Evolutionary conservation across 2,113 vertebrate genomes (phyloP).

Genomic region (Carollia perspicillata): DNA sequence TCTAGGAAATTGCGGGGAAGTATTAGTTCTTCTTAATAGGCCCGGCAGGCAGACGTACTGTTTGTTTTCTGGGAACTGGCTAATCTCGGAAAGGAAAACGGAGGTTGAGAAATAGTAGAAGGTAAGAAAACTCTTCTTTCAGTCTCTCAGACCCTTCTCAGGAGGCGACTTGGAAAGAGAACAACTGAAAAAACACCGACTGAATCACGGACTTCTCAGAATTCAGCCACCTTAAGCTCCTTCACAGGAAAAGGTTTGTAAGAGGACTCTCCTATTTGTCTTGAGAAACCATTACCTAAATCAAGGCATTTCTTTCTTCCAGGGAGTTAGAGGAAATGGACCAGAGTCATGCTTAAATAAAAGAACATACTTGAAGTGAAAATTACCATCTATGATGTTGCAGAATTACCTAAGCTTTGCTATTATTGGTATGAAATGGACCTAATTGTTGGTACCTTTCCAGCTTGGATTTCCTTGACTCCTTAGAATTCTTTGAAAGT

Average conservation of each 20-base stretch:
- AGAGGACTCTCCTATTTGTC: neutral
- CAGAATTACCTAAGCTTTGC: neutral
- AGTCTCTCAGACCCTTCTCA: neutral
- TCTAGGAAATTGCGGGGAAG: constrained; percentile 19
- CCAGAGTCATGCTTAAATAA: neutral
- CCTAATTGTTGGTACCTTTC: neutral
- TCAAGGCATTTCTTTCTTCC: neutral
- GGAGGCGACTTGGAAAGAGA: neutral
- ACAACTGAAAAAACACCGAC: neutral
- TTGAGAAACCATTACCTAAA: constrained; percentile 29
- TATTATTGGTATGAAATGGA: neutral
- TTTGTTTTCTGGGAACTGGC: constrained; percentile 49
- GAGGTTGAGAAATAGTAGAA: neutral
- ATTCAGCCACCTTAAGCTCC: neutral
- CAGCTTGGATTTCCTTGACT: neutral
- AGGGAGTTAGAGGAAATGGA: neutral
- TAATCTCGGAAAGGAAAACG: neutral
- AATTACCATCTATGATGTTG: neutral
- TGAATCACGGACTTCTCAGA: constrained; percentile 32
- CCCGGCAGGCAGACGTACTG: neutral
- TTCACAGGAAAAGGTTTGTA: neutral
- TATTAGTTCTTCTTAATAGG: neutral
- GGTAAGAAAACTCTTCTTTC: neutral
- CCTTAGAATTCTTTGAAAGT: neutral
- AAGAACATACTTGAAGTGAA: neutral